Base-by-base conservation (phyloP, 2,113 vertebrate species). In the Anarrhichthys ocellatus region DNA sequence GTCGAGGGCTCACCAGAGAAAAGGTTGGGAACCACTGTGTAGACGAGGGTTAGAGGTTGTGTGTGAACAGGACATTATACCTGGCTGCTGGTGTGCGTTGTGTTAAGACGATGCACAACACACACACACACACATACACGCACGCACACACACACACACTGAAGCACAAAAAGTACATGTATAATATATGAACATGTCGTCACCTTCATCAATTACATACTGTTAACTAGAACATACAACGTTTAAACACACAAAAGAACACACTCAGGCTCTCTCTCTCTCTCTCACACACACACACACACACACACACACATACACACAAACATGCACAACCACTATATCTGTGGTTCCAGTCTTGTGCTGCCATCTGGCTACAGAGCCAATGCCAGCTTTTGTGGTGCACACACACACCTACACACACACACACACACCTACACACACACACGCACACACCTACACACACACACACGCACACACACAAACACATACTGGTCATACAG, bases 291-390 rank as follows among this genome's bases (percentile, higher is more conserved):
- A 58, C 48, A 27, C 58, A 4, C 42, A 29, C 56, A 9, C 54
- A 27, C 27, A n/a, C 66, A 52, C 75, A 54, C 52, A 32, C 76
- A 32, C 59, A 54, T 32, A 27, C 56, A 61, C 64, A 40, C 44
- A 44, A 34, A 17, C 71, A 63, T 14, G n/a, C 42, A 62, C 69
- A 72, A 34, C 63, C 69, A 77, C 90, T 81, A 9, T 84, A 74
- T 88, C 71, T 89, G 82, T 75, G 82, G 63, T 84, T 89, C 76
- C 79, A 87, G 84, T 79, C 78, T 85, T 59, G 62, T 88, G 81
- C 34, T 76, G 82, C 91, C 92, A 93, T 93, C 92, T 93, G 90
- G 84, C 86, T 84, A 86, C 80, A 84, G 22, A 83, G 74, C 69
- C 81, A 70, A 32, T 85, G 91, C 91, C 92, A 93, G 87, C 62